A percentile compares a stretch with the other conserved stretches of the same genome.
Evolutionary conservation across 2,113 vertebrate genomes (phyloP).

Genomic region (Bos taurus): DNA sequence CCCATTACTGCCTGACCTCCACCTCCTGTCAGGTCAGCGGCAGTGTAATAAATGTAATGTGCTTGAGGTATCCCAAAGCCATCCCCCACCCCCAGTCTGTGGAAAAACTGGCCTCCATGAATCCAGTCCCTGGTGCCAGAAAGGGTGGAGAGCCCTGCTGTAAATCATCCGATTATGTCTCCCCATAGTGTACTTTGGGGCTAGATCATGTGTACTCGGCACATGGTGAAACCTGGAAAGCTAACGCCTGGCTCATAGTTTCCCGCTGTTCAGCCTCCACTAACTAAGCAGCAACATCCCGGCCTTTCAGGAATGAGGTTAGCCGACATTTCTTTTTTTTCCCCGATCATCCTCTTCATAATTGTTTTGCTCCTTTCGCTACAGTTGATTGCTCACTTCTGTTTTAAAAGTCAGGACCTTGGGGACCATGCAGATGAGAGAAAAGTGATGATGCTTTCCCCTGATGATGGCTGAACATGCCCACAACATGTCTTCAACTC

Average conservation of each 20-base stretch:
- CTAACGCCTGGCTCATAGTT: not conserved
- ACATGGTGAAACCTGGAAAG: not conserved
- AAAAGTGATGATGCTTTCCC: not conserved
- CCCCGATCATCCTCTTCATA: not conserved
- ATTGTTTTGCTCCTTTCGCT: not conserved
- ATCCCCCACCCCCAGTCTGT: not conserved
- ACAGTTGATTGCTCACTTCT: not conserved
- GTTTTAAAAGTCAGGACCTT: not conserved
- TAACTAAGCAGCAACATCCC: not conserved
- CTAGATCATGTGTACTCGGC: not conserved
- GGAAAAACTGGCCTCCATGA: not conserved
- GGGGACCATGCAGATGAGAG: not conserved
- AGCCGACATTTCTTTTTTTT: not conserved
- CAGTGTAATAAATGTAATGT: not conserved
- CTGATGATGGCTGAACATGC: not conserved
- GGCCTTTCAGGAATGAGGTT: not conserved
- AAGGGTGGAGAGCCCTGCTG: not conserved
- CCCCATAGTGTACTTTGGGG: not conserved
- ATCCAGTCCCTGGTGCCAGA: not conserved
- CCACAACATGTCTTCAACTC: accelerated
- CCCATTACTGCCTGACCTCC: not conserved
- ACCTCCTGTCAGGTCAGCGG: not conserved
- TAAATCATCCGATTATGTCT: not conserved
- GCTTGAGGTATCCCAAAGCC: not conserved
- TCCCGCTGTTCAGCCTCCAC: not conserved